A percentile compares a stretch with the other conserved stretches of the same genome.
Evolutionary conservation across 2,113 vertebrate species (phyloP).

Genomic region (Tichodroma muraria): DNA sequence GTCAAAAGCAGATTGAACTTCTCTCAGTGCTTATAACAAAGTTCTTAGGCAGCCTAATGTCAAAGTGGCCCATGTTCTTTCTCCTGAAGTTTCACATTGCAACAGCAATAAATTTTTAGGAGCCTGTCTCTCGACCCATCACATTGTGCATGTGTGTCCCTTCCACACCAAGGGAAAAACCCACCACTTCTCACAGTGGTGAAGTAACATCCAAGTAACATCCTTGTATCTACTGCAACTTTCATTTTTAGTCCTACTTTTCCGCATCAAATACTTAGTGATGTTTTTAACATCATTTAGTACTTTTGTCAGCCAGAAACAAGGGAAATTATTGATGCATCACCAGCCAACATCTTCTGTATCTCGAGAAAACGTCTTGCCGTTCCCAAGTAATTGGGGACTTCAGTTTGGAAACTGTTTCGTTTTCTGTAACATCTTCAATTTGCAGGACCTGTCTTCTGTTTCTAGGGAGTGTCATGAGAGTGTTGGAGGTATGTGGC

Average conservation of each 20-base stretch:
- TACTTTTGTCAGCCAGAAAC: not conserved
- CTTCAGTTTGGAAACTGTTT: not conserved
- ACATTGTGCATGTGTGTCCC: rapidly evolving
- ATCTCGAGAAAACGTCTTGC: not conserved
- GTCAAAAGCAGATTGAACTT: not conserved
- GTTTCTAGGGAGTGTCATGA: not conserved
- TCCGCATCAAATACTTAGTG: not conserved
- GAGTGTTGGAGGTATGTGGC: not conserved
- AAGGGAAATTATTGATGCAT: not conserved
- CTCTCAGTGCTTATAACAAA: not conserved
- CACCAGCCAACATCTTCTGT: not conserved
- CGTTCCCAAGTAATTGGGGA: not conserved
- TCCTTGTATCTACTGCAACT: not conserved
- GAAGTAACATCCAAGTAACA: not conserved
- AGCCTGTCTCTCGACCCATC: not conserved
- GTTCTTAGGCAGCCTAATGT: not conserved
- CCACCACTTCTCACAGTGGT: not conserved
- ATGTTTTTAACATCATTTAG: not conserved
- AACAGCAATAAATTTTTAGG: not conserved
- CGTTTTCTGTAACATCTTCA: constrained; percentile 1
- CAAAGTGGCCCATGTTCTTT: not conserved
- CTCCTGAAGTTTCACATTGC: not conserved
- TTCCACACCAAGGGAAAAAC: not conserved
- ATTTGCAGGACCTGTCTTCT: not conserved
- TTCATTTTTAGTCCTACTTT: not conserved